These are phyloP conservation scores for Cyprinus carpio DNA, from an alignment of 2,113 vertebrate species.

Conservation along the genomic window DNA sequence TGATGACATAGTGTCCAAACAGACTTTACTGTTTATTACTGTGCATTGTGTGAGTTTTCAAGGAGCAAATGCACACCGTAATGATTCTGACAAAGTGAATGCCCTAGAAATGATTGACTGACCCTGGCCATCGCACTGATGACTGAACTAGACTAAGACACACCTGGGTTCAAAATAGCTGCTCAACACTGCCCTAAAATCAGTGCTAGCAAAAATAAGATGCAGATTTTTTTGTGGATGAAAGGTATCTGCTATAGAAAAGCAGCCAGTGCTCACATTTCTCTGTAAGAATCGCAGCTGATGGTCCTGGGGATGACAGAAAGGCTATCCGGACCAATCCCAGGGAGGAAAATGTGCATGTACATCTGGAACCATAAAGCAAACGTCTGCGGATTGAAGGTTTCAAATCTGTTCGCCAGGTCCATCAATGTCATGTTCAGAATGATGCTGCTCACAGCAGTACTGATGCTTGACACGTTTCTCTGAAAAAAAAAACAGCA, in stretches of 20 bases:
- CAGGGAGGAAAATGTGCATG: slow-evolving; percentile 34
- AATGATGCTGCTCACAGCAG: slow-evolving; percentile 41
- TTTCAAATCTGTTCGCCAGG: slow-evolving; percentile 27
- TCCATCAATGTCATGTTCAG: slow-evolving; percentile 48
- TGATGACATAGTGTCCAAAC: no score
- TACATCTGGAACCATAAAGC: slow-evolving; percentile 45
- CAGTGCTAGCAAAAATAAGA: background rate
- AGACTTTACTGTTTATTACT: background rate
- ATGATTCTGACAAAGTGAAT: background rate
- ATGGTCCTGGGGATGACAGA: slow-evolving; percentile 45
- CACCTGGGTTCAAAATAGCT: background rate
- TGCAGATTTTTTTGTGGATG: background rate
- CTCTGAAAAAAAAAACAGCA: slow-evolving; percentile 36
- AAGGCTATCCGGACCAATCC: slow-evolving; percentile 28
- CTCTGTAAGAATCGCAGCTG: slow-evolving; percentile 48
- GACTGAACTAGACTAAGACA: background rate
- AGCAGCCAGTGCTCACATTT: background rate
- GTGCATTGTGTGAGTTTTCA: background rate
- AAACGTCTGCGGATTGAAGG: slow-evolving; percentile 22
- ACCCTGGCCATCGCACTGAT: background rate
- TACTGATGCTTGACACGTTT: slow-evolving; percentile 34
- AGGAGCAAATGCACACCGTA: background rate
- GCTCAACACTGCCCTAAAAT: background rate
- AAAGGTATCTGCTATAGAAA: background rate
- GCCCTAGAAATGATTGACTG: background rate